phyloP scores from a whole-genome alignment of 2,888 invertebrate genomes.

The Zaprionus lineosus region DNA sequence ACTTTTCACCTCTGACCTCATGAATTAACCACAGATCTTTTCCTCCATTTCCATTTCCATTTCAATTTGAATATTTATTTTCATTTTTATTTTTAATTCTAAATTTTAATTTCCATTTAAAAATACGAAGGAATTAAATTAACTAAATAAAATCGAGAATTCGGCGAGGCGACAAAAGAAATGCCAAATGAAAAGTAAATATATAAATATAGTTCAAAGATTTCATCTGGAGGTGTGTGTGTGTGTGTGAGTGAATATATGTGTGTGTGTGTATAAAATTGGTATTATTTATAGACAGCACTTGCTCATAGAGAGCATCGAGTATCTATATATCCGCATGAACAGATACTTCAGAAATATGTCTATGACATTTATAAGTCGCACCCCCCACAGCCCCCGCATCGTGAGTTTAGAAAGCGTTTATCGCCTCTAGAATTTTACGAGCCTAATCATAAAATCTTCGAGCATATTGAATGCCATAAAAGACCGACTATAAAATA shows the following conservation, averaged over 20 bases:
- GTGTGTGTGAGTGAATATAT: not conserved
- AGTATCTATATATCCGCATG: slow-evolving; percentile 9
- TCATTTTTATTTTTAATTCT: no score
- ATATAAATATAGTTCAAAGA: slow-evolving; percentile 51
- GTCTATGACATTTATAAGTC: slow-evolving; percentile 32
- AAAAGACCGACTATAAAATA: slow-evolving; percentile 3
- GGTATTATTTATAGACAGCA: slow-evolving; percentile 70
- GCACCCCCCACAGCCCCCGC: slow-evolving; percentile 1
- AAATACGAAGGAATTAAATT: not conserved
- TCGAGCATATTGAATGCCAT: slow-evolving; percentile 27
- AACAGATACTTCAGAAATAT: slow-evolving; percentile 6
- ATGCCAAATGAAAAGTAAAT: slow-evolving; percentile 33
- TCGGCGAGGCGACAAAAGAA: slow-evolving; percentile 19
- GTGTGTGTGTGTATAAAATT: slow-evolving; percentile 11
- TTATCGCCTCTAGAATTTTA: slow-evolving; percentile 62
- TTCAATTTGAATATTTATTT: no score
- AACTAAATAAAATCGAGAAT: slow-evolving; percentile 1
- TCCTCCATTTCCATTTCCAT: slow-evolving; percentile 2
- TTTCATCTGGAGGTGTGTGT: slow-evolving; percentile 34
- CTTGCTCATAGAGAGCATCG: slow-evolving; percentile 45
- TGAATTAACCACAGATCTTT: no score
- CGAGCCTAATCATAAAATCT: slow-evolving; percentile 60
- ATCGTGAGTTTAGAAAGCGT: slow-evolving; percentile 28
- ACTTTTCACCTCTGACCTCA: no score
- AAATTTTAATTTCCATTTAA: no score